Evolutionary conservation across 2,797 vertebrate genomes (phyloP), one percentile per base, ranked within the genome.

Genomic region (Varecia variegata): DNA sequence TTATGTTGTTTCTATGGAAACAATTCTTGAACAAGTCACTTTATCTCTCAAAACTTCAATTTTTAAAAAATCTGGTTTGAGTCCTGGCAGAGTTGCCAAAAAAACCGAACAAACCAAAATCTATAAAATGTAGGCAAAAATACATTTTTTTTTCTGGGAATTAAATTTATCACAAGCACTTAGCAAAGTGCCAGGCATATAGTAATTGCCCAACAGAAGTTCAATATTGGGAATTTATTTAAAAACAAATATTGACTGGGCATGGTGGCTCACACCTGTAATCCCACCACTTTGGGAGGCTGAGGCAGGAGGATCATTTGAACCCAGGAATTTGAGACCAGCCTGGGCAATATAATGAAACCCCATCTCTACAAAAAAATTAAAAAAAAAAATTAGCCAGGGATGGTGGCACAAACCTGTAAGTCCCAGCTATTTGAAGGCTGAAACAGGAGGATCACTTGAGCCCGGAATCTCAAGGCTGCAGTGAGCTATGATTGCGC

Each of bases 81-180:
- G 47, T 77, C 74, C 32, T 52, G 12, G 32, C 50, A 23, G 47
- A 77, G 40, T 52, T 18, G 47, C 74, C 47, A 23, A 76, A 76
- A 74, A 74, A 76, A 76, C 32, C 47, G 52, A 23, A 52, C 47
- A 52, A 77, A 35, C 32, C 25, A 38, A 56, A 56, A 40, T 58
- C 23, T 74, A 4, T 60, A 74, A 74, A 56, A 40, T 81, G 12
- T 45, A 82, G 30, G 45, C 25, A 40, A 74, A 84, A 60, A 70
- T 30, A 40, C 3, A 0, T 2, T 23, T n/a, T n/a, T 58, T 54
- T 32, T 20, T 2, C 30, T 81, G 8, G 25, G 6, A 70, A 52
- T 81, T 90, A 92, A 95, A 74, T 52, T 90, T 14, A 70, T 14
- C 21, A n/a, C 85, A 88, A 89, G 4, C 21, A 84, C 67, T 95